Evolutionary conservation across 30 jellyfish, hydroid and myxozoan genomes (phyloP).

Genomic region (Hydractinia echinata): DNA sequence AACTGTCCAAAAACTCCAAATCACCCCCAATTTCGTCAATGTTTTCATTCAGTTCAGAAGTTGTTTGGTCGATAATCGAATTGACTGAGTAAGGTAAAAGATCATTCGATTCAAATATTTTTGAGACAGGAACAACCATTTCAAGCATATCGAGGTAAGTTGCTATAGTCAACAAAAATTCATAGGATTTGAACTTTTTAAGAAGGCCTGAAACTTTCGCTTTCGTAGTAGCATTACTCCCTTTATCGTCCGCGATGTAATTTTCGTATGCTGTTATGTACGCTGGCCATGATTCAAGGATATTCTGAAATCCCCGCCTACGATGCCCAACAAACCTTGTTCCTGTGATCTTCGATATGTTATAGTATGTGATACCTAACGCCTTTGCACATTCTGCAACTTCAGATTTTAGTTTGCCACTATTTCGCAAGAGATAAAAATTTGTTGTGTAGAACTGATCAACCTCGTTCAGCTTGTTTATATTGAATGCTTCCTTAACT

Average conservation of each 20-base stretch:
- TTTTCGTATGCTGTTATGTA: constrained; percentile 43
- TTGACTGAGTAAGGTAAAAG: constrained; percentile 38
- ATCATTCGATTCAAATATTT: constrained; percentile 35
- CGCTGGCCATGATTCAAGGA: constrained; percentile 50
- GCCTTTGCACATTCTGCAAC: constrained; percentile 39
- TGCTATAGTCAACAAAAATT: too few relatives aligned
- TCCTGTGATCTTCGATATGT: constrained; percentile 31
- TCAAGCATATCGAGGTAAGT: constrained; percentile 42
- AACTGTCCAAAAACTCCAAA: constrained; percentile 13
- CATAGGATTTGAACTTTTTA: too few relatives aligned
- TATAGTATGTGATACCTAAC: constrained; percentile 31
- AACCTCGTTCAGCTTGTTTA: constrained; percentile 10
- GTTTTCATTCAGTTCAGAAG: constrained; percentile 10
- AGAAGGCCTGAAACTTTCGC: too few relatives aligned
- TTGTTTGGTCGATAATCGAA: constrained; percentile 23
- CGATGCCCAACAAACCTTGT: constrained; percentile 40
- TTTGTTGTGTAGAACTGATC: constrained; percentile 40
- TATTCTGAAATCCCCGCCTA: constrained; percentile 40
- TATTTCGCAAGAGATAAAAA: constrained; percentile 13
- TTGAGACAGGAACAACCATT: constrained; percentile 36
- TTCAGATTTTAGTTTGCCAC: constrained; percentile 23
- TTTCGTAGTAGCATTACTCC: constrained; percentile 29
- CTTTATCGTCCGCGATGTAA: constrained; percentile 31
- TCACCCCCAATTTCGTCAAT: constrained; percentile 26
- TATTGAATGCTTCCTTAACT: constrained; percentile 27